These are phyloP conservation scores for Melanchra persicariae DNA, from an alignment of 2,888 invertebrate species.

Conservation along the genomic window DNA sequence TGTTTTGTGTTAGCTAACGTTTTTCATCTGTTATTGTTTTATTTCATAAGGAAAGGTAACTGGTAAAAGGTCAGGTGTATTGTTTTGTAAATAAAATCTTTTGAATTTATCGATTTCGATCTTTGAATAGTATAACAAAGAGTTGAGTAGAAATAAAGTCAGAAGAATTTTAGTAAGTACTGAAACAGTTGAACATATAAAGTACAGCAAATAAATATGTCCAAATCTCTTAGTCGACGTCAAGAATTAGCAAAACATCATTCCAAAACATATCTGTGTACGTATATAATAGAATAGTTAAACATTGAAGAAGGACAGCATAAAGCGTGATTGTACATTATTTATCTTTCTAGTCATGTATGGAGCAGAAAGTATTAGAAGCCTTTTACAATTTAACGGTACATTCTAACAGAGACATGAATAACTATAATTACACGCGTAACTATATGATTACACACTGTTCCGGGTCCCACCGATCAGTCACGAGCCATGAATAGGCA, in stretches of 20 bases:
- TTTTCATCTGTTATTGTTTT: constrained; percentile 32
- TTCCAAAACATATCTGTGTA: not conserved
- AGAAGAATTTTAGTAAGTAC: not conserved
- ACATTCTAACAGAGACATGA: constrained; percentile 53
- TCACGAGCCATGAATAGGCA: constrained; percentile 78
- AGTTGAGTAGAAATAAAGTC: not conserved
- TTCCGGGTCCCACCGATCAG: constrained; percentile 70
- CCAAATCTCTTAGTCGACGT: not conserved
- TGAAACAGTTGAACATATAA: not conserved
- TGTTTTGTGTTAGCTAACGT: constrained; percentile 45
- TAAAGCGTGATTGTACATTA: constrained; percentile 48
- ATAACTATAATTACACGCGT: constrained; percentile 67
- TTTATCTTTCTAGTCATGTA: constrained; percentile 53
- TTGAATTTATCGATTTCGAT: constrained; percentile 1
- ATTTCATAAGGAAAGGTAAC: constrained; percentile 37
- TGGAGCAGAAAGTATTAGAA: constrained; percentile 51
- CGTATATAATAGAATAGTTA: constrained; percentile 16
- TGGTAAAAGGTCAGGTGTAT: constrained; percentile 26
- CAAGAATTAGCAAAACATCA: constrained; percentile 16
- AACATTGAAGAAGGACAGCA: constrained; percentile 27
- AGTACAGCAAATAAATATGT: constrained; percentile 2
- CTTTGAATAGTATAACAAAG: not conserved
- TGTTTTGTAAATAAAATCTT: constrained; percentile 15
- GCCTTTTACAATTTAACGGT: constrained; percentile 60
- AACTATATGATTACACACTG: constrained; percentile 81